Conservation (phyloP, 2,888 invertebrate species). For the Nomada ruficornis region DNA sequence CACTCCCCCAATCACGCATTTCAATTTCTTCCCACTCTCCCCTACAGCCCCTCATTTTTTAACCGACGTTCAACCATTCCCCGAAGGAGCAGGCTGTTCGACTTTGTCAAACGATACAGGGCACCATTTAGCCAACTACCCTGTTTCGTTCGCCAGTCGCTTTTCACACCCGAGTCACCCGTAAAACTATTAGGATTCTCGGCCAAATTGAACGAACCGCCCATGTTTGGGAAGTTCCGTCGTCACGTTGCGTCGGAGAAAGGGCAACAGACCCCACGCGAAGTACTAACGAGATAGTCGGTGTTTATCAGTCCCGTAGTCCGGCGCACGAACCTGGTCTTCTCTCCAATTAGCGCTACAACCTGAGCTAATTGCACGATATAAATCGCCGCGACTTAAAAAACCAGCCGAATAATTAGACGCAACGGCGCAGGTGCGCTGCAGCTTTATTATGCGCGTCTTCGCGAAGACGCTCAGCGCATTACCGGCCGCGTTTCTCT, state of each 20-base stretch:
- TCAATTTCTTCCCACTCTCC: constrained; percentile 13
- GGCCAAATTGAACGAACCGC: background rate
- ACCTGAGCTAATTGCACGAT: constrained; percentile 72
- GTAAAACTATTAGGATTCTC: constrained; percentile 11
- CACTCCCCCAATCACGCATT: background rate
- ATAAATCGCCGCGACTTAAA: constrained; percentile 71
- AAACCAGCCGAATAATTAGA: constrained; percentile 71
- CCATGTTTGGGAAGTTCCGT: constrained; percentile 26
- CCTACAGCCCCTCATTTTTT: background rate
- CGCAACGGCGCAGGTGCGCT: constrained; percentile 57
- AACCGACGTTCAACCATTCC: background rate
- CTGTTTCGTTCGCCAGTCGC: background rate
- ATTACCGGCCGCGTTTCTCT: constrained; percentile 49
- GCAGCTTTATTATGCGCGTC: constrained; percentile 61
- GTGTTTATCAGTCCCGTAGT: constrained; percentile 64
- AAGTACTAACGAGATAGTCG: constrained; percentile 66
- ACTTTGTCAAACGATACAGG: too few species aligned
- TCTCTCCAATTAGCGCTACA: constrained; percentile 72
- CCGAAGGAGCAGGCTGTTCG: too few species aligned
- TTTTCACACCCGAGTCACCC: background rate
- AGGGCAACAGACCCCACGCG: constrained; percentile 56
- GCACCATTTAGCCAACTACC: background rate
- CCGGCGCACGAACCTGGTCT: constrained; percentile 59
- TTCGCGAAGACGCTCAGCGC: constrained; percentile 55
- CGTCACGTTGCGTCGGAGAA: constrained; percentile 22